A percentile compares a stretch with the other conserved stretches of the same genome.
Evolutionary conservation across 2,888 invertebrate species (phyloP).

Genomic region (Philonicus albiceps): DNA sequence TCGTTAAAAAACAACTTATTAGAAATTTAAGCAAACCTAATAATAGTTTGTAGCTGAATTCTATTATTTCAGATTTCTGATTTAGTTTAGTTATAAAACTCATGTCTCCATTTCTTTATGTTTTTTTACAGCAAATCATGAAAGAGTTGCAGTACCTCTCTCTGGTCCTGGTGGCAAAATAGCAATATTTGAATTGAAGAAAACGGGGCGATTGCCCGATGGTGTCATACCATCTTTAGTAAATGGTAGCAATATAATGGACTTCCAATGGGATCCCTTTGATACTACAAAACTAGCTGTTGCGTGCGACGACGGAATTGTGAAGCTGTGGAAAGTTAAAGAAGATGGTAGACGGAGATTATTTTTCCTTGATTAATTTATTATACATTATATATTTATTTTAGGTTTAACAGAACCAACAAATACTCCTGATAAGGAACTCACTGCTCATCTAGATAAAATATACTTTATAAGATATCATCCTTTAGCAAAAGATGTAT

Average conservation of each 20-base stretch:
- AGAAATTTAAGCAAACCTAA: too few species aligned
- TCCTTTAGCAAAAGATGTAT: constrained; percentile 84
- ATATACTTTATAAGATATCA: constrained; percentile 91
- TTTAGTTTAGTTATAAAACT: too few species aligned
- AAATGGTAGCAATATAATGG: constrained; percentile 88
- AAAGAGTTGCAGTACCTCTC: constrained; percentile 88
- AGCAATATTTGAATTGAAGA: constrained; percentile 82
- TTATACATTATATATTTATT: constrained; percentile 42
- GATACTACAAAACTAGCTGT: constrained; percentile 80
- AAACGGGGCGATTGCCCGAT: constrained; percentile 79
- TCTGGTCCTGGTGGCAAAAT: constrained; percentile 91
- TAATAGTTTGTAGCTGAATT: too few species aligned
- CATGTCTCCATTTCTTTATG: background rate
- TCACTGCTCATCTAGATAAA: constrained; percentile 87
- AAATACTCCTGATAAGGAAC: constrained; percentile 74
- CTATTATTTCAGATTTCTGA: too few species aligned
- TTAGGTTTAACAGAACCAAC: constrained; percentile 74
- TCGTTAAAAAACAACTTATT: too few species aligned
- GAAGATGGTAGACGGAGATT: constrained; percentile 65
- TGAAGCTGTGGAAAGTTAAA: constrained; percentile 82
- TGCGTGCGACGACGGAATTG: constrained; percentile 87
- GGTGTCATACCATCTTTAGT: constrained; percentile 87
- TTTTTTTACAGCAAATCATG: constrained; percentile 74
- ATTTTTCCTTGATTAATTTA: background rate
- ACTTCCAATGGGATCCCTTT: constrained; percentile 96